A percentile compares a stretch with the other conserved stretches of the same genome.
Conservation (phyloP, 2,797 vertebrate species). For the Xerus rutilus region DNA sequence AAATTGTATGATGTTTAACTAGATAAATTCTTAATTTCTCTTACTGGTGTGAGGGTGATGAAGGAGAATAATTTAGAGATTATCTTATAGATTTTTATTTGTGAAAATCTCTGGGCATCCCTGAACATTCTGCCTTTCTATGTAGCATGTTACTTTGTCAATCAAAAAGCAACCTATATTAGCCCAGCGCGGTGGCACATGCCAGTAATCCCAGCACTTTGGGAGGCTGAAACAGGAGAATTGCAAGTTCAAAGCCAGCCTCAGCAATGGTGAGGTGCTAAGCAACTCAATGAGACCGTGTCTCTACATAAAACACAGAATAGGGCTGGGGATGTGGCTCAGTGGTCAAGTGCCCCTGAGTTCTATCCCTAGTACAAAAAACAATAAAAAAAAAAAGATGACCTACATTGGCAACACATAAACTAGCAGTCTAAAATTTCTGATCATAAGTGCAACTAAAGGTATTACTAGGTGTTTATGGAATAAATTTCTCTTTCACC, state of each 20-base stretch:
- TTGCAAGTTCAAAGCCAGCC: no score
- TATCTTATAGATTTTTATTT: neutral
- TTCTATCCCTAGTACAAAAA: no score
- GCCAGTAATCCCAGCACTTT: no score
- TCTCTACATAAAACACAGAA: no score
- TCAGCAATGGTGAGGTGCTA: no score
- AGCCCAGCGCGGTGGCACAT: no score
- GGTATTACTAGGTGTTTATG: neutral
- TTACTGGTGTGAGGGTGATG: neutral
- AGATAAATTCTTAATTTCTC: neutral
- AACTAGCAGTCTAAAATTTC: neutral
- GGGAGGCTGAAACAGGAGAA: no score
- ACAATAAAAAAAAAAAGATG: no score
- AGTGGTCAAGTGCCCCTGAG: no score
- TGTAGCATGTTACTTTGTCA: neutral
- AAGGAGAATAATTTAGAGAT: neutral
- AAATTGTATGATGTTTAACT: neutral
- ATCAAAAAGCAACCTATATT: neutral
- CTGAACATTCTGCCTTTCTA: neutral
- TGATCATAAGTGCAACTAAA: neutral
- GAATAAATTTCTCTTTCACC: neutral
- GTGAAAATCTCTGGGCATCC: neutral
- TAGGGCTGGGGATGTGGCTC: no score
- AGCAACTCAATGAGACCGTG: no score
- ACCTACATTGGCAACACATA: neutral